phyloP scores from a whole-genome alignment of 2,113 vertebrate genomes.

The Aythya baeri region DNA sequence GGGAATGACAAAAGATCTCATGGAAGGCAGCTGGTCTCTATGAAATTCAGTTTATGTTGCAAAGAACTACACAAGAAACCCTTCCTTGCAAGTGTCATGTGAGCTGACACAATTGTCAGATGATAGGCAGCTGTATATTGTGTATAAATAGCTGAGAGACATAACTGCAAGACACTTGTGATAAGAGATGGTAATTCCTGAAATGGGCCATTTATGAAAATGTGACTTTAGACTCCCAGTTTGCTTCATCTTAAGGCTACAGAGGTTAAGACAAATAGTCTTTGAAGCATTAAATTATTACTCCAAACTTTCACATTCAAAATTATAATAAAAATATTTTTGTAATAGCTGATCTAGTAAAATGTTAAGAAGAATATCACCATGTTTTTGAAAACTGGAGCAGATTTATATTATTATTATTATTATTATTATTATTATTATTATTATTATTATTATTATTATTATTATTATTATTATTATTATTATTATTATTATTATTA shows the following conservation, averaged over 20 bases:
- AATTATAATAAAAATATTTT: background rate
- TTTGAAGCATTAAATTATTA: background rate
- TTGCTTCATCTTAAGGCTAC: background rate
- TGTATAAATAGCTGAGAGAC: constrained; percentile 12
- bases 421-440: too few relatives aligned
- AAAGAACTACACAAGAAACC: constrained; percentile 43
- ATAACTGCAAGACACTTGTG: background rate
- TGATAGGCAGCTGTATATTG: background rate
- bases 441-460: too few relatives aligned
- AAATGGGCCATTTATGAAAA: background rate
- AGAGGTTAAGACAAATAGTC: background rate
- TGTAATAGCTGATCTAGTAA: background rate
- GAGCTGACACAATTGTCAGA: constrained; percentile 6
- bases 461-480: too few relatives aligned
- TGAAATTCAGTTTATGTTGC: constrained; percentile 49
- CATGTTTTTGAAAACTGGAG: background rate
- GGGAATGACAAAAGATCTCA: constrained; percentile 58
- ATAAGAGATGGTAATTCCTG: background rate
- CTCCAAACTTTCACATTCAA: background rate
- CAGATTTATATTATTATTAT: background rate
- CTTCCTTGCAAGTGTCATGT: constrained; percentile 36
- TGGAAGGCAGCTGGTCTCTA: constrained; percentile 32
- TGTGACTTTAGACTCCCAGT: background rate
- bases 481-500: too few relatives aligned
- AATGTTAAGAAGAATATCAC: background rate